phyloP scores from a whole-genome alignment of 2,797 vertebrate species.

The Gymnodraco acuticeps region DNA sequence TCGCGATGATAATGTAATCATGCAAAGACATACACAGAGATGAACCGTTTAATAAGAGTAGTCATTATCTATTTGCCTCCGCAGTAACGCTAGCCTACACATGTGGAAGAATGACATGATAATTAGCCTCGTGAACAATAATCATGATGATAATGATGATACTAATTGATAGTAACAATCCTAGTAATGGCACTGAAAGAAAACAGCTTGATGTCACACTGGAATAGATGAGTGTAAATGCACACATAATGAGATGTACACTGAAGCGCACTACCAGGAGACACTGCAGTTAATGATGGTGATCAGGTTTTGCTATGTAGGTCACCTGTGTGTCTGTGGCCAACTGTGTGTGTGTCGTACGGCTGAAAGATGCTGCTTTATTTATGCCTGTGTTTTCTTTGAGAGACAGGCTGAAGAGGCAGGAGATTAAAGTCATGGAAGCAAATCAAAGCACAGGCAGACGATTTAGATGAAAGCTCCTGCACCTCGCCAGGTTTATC shows the following conservation, averaged over 20 bases:
- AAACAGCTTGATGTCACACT: slow-evolving; percentile 12
- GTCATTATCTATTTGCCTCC: slow-evolving; percentile 48
- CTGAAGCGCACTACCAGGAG: background rate
- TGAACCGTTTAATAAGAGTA: slow-evolving; percentile 44
- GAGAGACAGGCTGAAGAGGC: slow-evolving; percentile 64
- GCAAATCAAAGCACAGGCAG: slow-evolving; percentile 68
- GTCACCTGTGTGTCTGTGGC: slow-evolving; percentile 45
- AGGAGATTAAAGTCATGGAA: slow-evolving; percentile 71
- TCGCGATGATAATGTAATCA: slow-evolving; percentile 52
- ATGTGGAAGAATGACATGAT: slow-evolving; percentile 29
- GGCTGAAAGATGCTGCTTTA: slow-evolving; percentile 48
- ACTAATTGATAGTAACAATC: slow-evolving; percentile 52
- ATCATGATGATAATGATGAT: slow-evolving; percentile 26
- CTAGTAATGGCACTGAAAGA: slow-evolving; percentile 14
- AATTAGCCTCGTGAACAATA: slow-evolving; percentile 63
- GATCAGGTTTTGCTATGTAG: slow-evolving; percentile 43
- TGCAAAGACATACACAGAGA: slow-evolving; percentile 15
- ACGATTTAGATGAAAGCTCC: slow-evolving; percentile 67
- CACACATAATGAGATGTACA: slow-evolving; percentile 27
- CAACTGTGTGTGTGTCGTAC: slow-evolving; percentile 18
- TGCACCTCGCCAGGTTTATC: slow-evolving; percentile 41
- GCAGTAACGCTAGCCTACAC: slow-evolving; percentile 29
- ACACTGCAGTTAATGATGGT: slow-evolving; percentile 48
- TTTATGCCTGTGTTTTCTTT: slow-evolving; percentile 66
- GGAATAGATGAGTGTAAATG: slow-evolving; percentile 25